phyloP scores from a whole-genome alignment of 2,888 invertebrate genomes.

The Spisula solida region DNA sequence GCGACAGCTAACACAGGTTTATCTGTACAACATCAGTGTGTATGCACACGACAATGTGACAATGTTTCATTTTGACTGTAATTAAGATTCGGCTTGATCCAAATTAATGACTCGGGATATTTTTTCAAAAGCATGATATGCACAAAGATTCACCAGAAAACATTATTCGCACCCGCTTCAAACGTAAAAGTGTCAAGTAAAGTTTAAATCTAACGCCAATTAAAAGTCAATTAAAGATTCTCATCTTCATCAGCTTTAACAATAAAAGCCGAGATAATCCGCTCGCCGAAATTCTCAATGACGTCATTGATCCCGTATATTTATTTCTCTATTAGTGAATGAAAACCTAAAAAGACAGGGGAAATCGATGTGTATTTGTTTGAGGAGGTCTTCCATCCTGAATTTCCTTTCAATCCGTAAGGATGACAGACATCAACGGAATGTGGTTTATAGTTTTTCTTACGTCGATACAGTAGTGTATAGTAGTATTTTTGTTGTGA shows the following conservation, averaged over 20 bases:
- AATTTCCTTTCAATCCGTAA: neutral
- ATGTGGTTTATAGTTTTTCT: neutral
- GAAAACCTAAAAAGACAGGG: neutral
- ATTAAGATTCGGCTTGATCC: too few relatives aligned
- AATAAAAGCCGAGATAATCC: neutral
- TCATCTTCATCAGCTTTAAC: neutral
- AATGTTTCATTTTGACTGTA: too few relatives aligned
- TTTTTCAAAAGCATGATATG: too few relatives aligned
- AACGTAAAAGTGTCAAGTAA: neutral
- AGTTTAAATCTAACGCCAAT: neutral
- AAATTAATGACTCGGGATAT: too few relatives aligned
- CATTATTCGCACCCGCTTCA: too few relatives aligned
- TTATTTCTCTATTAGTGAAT: neutral
- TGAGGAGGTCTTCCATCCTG: neutral
- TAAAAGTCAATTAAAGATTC: neutral
- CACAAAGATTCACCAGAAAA: too few relatives aligned
- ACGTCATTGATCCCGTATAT: neutral
- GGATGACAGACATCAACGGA: neutral
- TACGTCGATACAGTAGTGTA: neutral
- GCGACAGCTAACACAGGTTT: too few relatives aligned
- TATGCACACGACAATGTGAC: too few relatives aligned
- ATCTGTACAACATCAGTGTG: too few relatives aligned
- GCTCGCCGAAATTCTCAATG: neutral
- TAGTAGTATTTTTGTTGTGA: too few relatives aligned
- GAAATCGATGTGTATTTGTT: conserved; percentile 19